These are phyloP conservation scores for Geopemphigus sp. DNA, from an alignment of 1,140 invertebrate species.

Conservation along the genomic window DNA sequence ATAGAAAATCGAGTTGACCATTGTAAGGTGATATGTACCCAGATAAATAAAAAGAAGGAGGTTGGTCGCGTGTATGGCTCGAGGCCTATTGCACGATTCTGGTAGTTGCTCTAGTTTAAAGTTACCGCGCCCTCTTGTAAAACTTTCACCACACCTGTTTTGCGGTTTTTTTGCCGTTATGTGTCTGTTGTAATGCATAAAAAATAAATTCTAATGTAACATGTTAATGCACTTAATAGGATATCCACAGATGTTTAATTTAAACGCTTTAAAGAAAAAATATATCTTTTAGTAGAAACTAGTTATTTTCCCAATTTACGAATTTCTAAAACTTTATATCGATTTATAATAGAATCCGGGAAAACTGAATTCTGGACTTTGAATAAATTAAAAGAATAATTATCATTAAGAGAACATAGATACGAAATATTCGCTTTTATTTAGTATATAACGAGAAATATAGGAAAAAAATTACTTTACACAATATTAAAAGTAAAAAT, in stretches of 20 bases:
- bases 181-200: slow-evolving; percentile 43
- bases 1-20: slow-evolving; percentile 47
- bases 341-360: too few species aligned
- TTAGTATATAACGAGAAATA: too few species aligned
- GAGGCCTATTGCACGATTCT: slow-evolving; percentile 49
- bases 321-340: background rate
- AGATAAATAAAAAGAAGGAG: slow-evolving; percentile 48
- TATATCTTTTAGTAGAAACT: background rate
- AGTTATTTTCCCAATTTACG: background rate
- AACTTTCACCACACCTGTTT: slow-evolving; percentile 49
- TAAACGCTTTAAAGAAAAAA: background rate
- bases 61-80: slow-evolving; percentile 46
- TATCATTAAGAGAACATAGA: too few species aligned
- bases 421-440: too few species aligned
- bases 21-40: slow-evolving; percentile 41
- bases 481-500: too few species aligned
- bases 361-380: too few species aligned
- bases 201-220: slow-evolving; percentile 43
- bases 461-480: too few species aligned
- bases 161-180: slow-evolving; percentile 46
- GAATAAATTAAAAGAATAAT: too few species aligned
- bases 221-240: slow-evolving; percentile 33
- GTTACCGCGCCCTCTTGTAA: slow-evolving; percentile 50
- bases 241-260: background rate
- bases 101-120: slow-evolving; percentile 50